A percentile compares a stretch with the other conserved stretches of the same genome.
Evolutionary conservation across 2,888 invertebrate genomes (phyloP).

Genomic region (Rotaria socialis): DNA sequence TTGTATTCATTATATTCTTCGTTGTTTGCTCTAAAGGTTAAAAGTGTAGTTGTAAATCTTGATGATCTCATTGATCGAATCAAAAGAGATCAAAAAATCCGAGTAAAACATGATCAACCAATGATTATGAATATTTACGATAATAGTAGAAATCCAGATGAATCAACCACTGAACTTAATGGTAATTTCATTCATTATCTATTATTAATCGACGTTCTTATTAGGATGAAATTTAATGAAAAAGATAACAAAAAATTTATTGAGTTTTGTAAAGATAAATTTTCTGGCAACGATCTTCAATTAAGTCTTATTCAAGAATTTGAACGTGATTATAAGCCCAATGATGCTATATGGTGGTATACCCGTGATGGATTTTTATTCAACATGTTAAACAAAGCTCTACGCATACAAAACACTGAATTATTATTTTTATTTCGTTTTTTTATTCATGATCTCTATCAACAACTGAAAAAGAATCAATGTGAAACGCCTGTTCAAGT

Average conservation of each 20-base stretch:
- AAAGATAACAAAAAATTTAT: neutral
- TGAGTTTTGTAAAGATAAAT: no score
- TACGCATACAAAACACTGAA: neutral
- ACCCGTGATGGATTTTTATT: neutral
- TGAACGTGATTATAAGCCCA: neutral
- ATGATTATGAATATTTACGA: neutral
- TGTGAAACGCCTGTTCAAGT: neutral
- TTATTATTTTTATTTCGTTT: neutral
- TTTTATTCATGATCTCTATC: neutral
- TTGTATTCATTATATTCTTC: no score
- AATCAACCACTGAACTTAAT: neutral
- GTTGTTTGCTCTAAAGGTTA: neutral
- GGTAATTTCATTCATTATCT: neutral
- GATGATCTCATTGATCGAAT: neutral
- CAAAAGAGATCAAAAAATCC: neutral
- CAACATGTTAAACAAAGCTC: neutral
- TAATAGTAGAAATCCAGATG: neutral
- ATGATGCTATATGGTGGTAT: neutral
- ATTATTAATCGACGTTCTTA: neutral
- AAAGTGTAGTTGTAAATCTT: neutral
- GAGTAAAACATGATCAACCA: neutral
- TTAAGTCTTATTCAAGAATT: neutral
- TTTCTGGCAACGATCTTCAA: neutral
- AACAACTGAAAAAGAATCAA: neutral
- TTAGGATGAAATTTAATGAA: neutral